A percentile compares a stretch with the other conserved stretches of the same genome.
Conservation (phyloP, 2,888 invertebrate genomes). For the Deilephila porcellus region DNA sequence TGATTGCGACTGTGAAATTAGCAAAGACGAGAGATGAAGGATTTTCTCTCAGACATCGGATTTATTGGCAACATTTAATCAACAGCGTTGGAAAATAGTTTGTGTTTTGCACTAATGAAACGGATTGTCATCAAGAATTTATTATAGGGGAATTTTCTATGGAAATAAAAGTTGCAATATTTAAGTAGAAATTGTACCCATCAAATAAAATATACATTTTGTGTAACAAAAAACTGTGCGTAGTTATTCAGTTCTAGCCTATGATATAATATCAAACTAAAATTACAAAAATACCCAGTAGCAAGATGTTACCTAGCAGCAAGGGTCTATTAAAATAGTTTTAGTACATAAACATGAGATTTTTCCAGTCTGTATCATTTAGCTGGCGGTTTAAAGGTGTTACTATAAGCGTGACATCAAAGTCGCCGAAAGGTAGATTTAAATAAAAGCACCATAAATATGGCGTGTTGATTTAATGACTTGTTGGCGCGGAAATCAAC, state of each 20-base stretch:
- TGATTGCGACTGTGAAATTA: conserved; percentile 25
- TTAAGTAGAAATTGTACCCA: too few species aligned
- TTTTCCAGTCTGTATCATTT: not conserved
- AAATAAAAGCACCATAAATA: conserved; percentile 21
- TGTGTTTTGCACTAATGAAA: not conserved
- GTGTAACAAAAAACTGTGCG: too few species aligned
- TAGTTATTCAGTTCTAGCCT: too few species aligned
- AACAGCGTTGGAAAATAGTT: not conserved
- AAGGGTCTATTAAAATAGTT: too few species aligned
- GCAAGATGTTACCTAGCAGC: too few species aligned
- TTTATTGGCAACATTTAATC: conserved; percentile 7
- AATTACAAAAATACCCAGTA: too few species aligned
- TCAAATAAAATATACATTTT: too few species aligned
- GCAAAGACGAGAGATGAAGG: conserved; percentile 8
- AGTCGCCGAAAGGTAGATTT: not conserved
- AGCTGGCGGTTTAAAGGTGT: not conserved
- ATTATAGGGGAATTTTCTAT: too few species aligned
- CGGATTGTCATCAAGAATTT: too few species aligned
- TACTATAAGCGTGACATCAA: conserved; percentile 5
- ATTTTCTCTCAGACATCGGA: conserved; percentile 6
- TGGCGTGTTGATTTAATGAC: conserved; percentile 25
- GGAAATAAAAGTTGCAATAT: too few species aligned
- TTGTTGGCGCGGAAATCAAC: conserved; percentile 21
- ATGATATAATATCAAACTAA: too few species aligned
- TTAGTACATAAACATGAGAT: not conserved